A percentile compares a stretch with the other conserved stretches of the same genome.
Evolutionary conservation across 1,140 invertebrate genomes (phyloP).

Genomic region (Brachionus paranguensis): DNA sequence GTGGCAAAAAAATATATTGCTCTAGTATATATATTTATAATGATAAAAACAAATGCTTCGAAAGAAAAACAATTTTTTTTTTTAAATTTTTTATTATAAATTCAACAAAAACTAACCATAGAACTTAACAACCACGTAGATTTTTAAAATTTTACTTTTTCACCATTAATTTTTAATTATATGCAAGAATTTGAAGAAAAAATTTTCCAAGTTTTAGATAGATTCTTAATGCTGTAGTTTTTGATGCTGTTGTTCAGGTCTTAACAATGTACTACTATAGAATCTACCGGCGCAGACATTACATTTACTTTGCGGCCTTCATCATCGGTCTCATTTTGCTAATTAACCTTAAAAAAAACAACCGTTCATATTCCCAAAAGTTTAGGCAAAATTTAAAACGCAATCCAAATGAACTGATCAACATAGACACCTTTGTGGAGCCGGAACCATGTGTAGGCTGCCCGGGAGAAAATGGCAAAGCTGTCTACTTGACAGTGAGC

Average conservation of each 20-base stretch:
- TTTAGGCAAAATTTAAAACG: background rate
- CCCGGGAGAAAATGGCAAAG: constrained; percentile 30
- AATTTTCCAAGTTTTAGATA: background rate
- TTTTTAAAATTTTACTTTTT: background rate
- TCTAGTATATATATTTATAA: background rate
- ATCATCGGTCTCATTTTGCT: background rate
- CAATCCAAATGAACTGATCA: background rate
- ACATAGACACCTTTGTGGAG: background rate
- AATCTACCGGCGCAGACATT: background rate
- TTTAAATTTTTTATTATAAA: background rate
- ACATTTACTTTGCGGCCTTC: background rate
- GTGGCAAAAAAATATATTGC: background rate
- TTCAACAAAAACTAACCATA: background rate
- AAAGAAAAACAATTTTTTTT: background rate
- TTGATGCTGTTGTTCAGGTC: background rate
- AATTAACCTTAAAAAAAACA: background rate
- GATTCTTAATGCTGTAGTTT: background rate
- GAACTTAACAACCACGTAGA: background rate
- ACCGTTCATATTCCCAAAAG: background rate
- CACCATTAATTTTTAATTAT: constrained; percentile 5
- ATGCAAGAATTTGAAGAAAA: constrained; percentile 17
- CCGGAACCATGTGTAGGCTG: constrained; percentile 15
- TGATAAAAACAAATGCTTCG: background rate
- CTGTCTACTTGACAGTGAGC: constrained; percentile 3
- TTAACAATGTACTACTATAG: background rate